Conservation (phyloP, 1,140 invertebrate genomes). For the Orchestia grillus region DNA sequence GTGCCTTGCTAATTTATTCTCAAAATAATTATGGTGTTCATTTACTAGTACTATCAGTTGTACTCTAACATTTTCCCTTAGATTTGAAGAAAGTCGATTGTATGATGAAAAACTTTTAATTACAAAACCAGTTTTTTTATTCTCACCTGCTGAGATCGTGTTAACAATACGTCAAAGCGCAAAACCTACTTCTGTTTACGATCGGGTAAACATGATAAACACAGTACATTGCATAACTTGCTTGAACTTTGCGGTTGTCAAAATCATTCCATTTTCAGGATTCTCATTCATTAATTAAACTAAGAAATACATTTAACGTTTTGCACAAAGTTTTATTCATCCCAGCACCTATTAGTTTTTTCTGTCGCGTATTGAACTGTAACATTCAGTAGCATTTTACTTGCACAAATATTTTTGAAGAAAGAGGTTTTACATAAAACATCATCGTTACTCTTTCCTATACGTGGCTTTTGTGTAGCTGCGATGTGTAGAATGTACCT, state of each 20-base stretch:
- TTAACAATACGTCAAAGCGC: neutral
- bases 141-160: neutral
- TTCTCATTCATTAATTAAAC: neutral
- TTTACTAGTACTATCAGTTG: too few species aligned
- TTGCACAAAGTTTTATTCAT: neutral
- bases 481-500: neutral
- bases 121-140: neutral
- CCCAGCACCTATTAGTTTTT: neutral
- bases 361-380: neutral
- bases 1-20: neutral
- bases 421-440: neutral
- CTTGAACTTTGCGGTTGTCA: neutral
- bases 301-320: neutral
- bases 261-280: neutral
- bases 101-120: neutral
- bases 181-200: neutral
- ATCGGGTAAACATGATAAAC: neutral
- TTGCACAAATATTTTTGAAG: neutral
- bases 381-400: neutral
- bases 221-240: neutral
- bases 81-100: neutral
- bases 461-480: neutral
- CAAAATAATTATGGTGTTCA: neutral
- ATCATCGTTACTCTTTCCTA: neutral
- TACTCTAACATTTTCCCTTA: neutral